A percentile compares a stretch with the other conserved stretches of the same genome.
Conservation (phyloP, 2,888 invertebrate genomes). For the Digitonthophagus gazella region DNA sequence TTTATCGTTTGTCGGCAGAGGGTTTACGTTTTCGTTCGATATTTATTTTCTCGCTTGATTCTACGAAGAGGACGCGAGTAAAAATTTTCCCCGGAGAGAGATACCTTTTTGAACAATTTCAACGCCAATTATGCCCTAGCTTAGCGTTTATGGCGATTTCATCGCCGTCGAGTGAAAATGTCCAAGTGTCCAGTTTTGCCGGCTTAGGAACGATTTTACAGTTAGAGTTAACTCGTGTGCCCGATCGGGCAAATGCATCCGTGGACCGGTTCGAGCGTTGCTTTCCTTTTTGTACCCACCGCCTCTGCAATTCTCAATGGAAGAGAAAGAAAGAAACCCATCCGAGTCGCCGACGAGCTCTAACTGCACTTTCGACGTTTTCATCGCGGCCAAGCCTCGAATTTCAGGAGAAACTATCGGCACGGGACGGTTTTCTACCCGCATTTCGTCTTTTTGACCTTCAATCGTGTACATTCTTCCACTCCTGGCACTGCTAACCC, state of each 20-base stretch:
- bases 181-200: not conserved
- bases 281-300: not conserved
- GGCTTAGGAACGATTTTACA: not conserved
- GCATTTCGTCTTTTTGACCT: not conserved
- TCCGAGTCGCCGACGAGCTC: not conserved
- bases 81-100: not conserved
- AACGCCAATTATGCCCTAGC: not conserved
- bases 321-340: not conserved
- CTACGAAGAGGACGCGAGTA: slow-evolving; percentile 1
- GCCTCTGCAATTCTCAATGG: not conserved
- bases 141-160: no score
- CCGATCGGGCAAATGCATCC: slow-evolving; percentile 2
- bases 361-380: not conserved
- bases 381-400: not conserved
- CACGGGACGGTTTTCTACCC: not conserved
- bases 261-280: not conserved
- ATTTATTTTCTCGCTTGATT: not conserved
- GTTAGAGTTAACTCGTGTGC: slow-evolving; percentile 1
- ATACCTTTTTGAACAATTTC: not conserved
- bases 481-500: not conserved
- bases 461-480: no score
- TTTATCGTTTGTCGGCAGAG: no score
- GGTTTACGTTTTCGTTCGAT: no score
- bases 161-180: not conserved
- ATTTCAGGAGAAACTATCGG: not conserved